Base-by-base conservation (phyloP, 1,140 invertebrate genomes). In the Rhyzopertha dominica region DNA sequence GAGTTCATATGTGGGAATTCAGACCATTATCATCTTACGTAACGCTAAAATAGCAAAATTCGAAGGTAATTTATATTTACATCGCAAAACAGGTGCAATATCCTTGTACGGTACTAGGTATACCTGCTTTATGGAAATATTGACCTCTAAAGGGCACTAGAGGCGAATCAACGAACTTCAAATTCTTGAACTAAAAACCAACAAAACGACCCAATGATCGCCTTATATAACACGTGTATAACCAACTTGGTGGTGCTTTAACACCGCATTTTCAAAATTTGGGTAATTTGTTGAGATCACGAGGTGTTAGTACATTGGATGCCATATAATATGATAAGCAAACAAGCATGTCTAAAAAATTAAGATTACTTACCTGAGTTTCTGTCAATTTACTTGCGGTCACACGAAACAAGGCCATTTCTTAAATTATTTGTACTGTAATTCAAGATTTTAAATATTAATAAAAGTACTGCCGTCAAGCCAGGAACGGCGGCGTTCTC, bases 331-430 rank as follows among this genome's bases (percentile, higher is more conserved):
- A 28, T 28, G 38, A 40, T 17, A 40, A 40, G 20, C 1, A 40
- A 40, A 29, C 9, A 12, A 18, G 17, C 20, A 28, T 28, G 14
- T 4, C 35, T 18, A 28, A 40, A 40, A 18, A 10, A 12, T 47
- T 26, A 39, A 24, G n/a, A 13, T 7, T 13, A 50, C 54, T 46
- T 47, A 59, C 57, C 47, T 54, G 54, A 16, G 36, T 40, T 22
- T 59, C 57, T 24, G 37, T 22, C 12, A 57, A 23, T 43, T 43
- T 51, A 16, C 39, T 29, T 8, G 48, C 37, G 14, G 57, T 52
- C 20, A 59, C 14, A 44, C 69, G 68, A 41, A 72, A 72, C 16
- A 73, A 59, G 57, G 70, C 70, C 71, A 73, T 73, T 49, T 41
- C n/a, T n/a, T n/a, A n/a, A n/a, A n/a, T n/a, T n/a, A n/a, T n/a